phyloP scores from a whole-genome alignment of 2,113 vertebrate genomes.

The Mastomys coucha region DNA sequence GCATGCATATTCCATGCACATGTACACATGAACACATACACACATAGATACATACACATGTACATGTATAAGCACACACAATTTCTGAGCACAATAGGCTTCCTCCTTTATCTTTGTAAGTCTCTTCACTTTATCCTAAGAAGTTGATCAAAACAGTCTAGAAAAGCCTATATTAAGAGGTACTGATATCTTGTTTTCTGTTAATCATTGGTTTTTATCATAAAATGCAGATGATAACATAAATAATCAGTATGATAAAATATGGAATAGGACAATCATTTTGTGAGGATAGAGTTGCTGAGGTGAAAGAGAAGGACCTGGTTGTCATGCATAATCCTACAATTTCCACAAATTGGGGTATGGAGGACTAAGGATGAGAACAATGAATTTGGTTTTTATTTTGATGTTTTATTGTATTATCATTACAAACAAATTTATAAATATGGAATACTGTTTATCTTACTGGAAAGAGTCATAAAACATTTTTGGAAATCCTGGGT shows the following conservation, averaged over 20 bases:
- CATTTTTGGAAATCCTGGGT: not conserved
- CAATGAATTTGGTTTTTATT: not conserved
- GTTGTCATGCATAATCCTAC: not conserved
- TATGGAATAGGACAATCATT: not conserved
- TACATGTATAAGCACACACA: too few species aligned
- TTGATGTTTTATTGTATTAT: not conserved
- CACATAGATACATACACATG: too few species aligned
- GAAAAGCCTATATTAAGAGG: not conserved
- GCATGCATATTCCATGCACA: not conserved
- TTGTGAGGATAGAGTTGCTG: not conserved
- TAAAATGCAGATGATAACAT: not conserved
- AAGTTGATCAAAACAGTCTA: not conserved
- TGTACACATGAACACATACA: too few species aligned
- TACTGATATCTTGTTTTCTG: not conserved
- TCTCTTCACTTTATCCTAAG: too few species aligned
- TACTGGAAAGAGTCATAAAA: not conserved
- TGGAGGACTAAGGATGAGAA: not conserved
- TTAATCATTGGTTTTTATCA: not conserved
- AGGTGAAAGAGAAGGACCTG: not conserved
- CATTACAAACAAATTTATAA: not conserved
- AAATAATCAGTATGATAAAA: not conserved
- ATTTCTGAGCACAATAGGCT: not conserved
- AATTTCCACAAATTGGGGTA: not conserved
- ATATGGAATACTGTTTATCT: not conserved
- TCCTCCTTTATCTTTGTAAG: not conserved